A percentile compares a stretch with the other conserved stretches of the same genome.
Evolutionary conservation across 2,888 invertebrate species (phyloP).

Genomic region (Cheilosia urbana): DNA sequence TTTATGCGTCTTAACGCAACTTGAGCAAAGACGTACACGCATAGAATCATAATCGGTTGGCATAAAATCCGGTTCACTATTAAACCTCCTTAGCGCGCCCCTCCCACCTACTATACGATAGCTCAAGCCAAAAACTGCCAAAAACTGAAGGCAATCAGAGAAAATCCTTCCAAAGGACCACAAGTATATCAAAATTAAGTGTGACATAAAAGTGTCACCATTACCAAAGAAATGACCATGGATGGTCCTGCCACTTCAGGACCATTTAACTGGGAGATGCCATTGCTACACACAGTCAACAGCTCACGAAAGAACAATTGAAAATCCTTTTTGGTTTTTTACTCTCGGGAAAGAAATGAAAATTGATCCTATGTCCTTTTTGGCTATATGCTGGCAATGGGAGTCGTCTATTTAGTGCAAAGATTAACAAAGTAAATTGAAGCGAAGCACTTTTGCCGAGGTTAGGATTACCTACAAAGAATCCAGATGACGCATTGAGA

Average conservation of each 20-base stretch:
- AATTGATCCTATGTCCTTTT: constrained; percentile 67
- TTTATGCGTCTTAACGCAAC: constrained; percentile 58
- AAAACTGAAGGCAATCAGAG: constrained; percentile 66
- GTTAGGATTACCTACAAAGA: constrained; percentile 67
- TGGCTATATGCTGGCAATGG: not conserved
- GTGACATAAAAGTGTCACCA: constrained; percentile 73
- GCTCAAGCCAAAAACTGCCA: constrained; percentile 44
- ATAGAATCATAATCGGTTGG: constrained; percentile 63
- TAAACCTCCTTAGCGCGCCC: constrained; percentile 16
- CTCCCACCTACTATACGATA: constrained; percentile 5
- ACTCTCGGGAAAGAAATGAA: constrained; percentile 34
- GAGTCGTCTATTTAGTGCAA: constrained; percentile 68
- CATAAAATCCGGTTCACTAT: constrained; percentile 63
- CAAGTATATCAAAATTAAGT: constrained; percentile 75
- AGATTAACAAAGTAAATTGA: constrained; percentile 71
- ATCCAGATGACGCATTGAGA: constrained; percentile 70
- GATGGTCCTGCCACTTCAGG: constrained; percentile 47
- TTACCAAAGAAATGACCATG: constrained; percentile 54
- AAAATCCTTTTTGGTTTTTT: constrained; percentile 61
- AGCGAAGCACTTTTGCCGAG: constrained; percentile 65
- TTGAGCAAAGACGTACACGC: constrained; percentile 60
- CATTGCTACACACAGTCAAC: constrained; percentile 58
- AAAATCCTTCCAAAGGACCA: constrained; percentile 65
- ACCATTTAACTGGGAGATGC: constrained; percentile 66
- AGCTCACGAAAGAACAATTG: constrained; percentile 69